These are phyloP conservation scores for Semnornis frantzii DNA, from an alignment of 2,113 vertebrate species.

Conservation along the genomic window DNA sequence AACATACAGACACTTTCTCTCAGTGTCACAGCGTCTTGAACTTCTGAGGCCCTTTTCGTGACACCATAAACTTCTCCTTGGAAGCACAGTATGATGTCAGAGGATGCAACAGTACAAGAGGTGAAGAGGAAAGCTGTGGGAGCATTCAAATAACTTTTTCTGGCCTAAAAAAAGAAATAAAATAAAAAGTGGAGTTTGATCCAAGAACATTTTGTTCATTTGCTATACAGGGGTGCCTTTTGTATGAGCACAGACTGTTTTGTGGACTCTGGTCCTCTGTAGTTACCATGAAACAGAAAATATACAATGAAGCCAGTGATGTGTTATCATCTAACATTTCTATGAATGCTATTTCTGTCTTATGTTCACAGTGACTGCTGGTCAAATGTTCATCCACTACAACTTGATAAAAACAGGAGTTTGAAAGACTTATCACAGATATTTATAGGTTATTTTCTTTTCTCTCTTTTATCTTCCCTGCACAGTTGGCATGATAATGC, in stretches of 20 bases:
- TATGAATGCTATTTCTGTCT: slow-evolving; percentile 81
- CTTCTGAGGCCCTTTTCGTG: slow-evolving; percentile 60
- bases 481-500: background rate
- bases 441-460: slow-evolving; percentile 61
- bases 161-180: slow-evolving; percentile 69
- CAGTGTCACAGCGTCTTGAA: slow-evolving; percentile 59
- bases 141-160: slow-evolving; percentile 72
- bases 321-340: slow-evolving; percentile 76
- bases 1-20: slow-evolving; percentile 64
- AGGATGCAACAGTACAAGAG: slow-evolving; percentile 64
- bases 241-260: slow-evolving; percentile 73
- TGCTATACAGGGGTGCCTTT: slow-evolving; percentile 70
- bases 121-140: slow-evolving; percentile 73
- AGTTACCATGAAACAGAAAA: slow-evolving; percentile 73
- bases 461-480: slow-evolving; percentile 11
- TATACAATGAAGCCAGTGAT: slow-evolving; percentile 72
- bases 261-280: slow-evolving; percentile 71
- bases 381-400: slow-evolving; percentile 59
- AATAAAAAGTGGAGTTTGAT: slow-evolving; percentile 62
- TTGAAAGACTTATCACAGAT: slow-evolving; percentile 43
- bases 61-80: slow-evolving; percentile 70
- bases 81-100: slow-evolving; percentile 69
- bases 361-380: slow-evolving; percentile 50
- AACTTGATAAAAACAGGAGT: slow-evolving; percentile 40
- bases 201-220: slow-evolving; percentile 78